These are phyloP conservation scores for Meles meles DNA, from an alignment of 2,113 vertebrate genomes.

Conservation along the genomic window DNA sequence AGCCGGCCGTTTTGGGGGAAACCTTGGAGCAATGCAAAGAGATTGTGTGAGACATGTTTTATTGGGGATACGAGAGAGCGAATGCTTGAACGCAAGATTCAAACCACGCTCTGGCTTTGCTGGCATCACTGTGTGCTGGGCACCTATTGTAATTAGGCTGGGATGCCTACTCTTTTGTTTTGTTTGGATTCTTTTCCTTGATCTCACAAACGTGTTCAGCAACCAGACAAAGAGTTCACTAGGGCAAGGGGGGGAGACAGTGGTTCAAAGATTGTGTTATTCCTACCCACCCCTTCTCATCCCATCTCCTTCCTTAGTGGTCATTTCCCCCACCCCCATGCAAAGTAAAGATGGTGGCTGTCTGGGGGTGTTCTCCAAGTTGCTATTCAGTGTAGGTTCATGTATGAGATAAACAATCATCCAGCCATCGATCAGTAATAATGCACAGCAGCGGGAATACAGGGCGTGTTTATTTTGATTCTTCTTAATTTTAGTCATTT, in stretches of 20 bases:
- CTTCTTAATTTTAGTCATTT: constrained; percentile 32
- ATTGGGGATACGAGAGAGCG: background rate
- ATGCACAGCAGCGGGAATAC: background rate
- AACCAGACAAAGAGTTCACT: constrained; percentile 46
- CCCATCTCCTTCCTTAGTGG: background rate
- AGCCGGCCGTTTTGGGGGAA: background rate
- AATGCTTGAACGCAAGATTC: background rate
- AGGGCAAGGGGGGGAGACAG: background rate
- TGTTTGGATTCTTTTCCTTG: constrained; percentile 46
- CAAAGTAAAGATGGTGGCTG: constrained; percentile 59
- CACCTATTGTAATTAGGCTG: constrained; percentile 10
- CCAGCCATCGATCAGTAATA: background rate
- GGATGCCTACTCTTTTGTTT: constrained; percentile 59
- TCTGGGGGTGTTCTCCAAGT: constrained; percentile 26
- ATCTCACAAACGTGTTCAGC: constrained; percentile 25
- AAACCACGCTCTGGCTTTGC: background rate
- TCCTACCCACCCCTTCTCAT: background rate
- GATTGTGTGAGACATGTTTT: constrained; percentile 8
- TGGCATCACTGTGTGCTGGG: background rate
- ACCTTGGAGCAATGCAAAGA: constrained; percentile 28
- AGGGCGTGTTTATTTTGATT: background rate
- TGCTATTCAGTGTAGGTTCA: constrained; percentile 17
- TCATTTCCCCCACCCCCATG: background rate
- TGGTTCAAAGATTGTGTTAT: background rate
- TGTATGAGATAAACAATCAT: background rate